A percentile compares a stretch with the other conserved stretches of the same genome.
Evolutionary conservation across 2,113 vertebrate species (phyloP).

Genomic region (Cinclus cinclus): DNA sequence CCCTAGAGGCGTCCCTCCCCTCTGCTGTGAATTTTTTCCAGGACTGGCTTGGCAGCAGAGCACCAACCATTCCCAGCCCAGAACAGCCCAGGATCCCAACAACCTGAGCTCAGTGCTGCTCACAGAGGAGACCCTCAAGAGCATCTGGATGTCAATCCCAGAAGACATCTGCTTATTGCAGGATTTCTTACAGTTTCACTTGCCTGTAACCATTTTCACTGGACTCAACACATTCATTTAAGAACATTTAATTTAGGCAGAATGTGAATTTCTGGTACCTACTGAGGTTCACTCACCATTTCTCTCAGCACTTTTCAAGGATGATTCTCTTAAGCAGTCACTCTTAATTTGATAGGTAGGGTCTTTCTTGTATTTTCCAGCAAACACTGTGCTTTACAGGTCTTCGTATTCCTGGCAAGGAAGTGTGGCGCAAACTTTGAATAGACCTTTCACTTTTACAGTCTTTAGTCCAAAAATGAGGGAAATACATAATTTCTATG

Average conservation of each 20-base stretch:
- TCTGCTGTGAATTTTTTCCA: neutral
- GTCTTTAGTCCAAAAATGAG: neutral
- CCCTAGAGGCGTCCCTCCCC: neutral
- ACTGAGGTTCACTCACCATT: neutral
- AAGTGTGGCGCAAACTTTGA: neutral
- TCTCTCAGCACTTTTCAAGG: neutral
- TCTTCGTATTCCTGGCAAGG: neutral
- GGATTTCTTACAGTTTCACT: neutral
- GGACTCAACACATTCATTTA: neutral
- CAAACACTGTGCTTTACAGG: neutral
- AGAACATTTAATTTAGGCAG: neutral
- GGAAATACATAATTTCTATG: neutral
- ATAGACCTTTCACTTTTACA: neutral
- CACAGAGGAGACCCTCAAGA: neutral
- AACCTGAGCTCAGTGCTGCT: neutral
- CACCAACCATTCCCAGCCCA: neutral
- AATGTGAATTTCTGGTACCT: neutral
- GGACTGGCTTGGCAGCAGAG: neutral
- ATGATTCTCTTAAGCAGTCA: neutral
- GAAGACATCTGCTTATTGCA: neutral
- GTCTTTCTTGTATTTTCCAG: neutral
- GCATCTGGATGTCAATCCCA: neutral
- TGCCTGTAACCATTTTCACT: neutral
- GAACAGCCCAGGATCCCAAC: neutral
- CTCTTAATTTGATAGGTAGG: neutral